Conservation (phyloP, 2,888 invertebrate genomes). For the Sesia bembeciformis region DNA sequence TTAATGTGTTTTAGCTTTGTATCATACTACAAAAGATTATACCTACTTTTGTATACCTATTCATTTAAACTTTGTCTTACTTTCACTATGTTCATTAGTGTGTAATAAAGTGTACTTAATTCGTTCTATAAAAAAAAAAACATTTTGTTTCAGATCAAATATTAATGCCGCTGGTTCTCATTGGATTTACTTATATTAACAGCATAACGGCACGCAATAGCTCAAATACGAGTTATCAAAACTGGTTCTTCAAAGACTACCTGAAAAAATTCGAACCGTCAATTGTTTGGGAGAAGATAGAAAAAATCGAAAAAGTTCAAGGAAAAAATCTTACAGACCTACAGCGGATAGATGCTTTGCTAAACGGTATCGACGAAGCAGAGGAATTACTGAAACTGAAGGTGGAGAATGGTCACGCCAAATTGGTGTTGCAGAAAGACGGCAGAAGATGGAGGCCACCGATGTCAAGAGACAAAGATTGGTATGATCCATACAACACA, state of each 20-base stretch:
- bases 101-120: too few species aligned
- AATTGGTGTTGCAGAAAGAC: constrained; percentile 10
- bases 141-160: too few species aligned
- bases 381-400: constrained; percentile 30
- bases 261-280: constrained; percentile 25
- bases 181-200: too few species aligned
- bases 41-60: too few species aligned
- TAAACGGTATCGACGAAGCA: constrained; percentile 25
- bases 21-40: too few species aligned
- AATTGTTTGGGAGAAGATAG: constrained; percentile 24
- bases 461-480: not conserved
- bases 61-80: too few species aligned
- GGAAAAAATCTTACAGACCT: constrained; percentile 13
- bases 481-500: constrained; percentile 15
- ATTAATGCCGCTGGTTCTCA: too few species aligned
- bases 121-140: too few species aligned
- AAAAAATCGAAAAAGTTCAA: constrained; percentile 15
- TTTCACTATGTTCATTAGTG: too few species aligned
- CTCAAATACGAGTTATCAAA: not conserved
- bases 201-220: not conserved
- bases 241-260: constrained; percentile 20
- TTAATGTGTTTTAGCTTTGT: too few species aligned
- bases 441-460: constrained; percentile 24
- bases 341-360: constrained; percentile 22
- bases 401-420: constrained; percentile 20